Percentiles rank a stretch among this genome's conserved stretches.
Evolutionary conservation across 1,140 invertebrate species (phyloP).

Genomic region (Notospermus geniculatus): DNA sequence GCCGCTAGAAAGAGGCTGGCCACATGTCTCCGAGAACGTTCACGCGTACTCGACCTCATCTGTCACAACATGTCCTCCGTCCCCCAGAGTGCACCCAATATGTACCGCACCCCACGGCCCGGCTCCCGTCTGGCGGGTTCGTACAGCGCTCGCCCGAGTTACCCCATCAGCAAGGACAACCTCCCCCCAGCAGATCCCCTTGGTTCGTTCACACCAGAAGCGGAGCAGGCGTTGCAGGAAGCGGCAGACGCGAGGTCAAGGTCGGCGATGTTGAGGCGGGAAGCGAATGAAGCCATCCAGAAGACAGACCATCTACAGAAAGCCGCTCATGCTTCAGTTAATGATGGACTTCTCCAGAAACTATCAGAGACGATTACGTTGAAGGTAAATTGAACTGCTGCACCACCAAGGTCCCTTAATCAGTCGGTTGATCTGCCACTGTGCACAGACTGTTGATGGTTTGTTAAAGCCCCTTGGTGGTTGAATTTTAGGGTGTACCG

Average conservation of each 20-base stretch:
- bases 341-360: constrained; percentile 51
- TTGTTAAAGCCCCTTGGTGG: too few relatives aligned
- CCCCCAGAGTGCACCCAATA: background rate
- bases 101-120: background rate
- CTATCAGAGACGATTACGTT: constrained; percentile 49
- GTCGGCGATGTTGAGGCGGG: constrained; percentile 39
- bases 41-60: constrained; percentile 51
- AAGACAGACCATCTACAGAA: constrained; percentile 43
- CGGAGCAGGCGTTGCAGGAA: constrained; percentile 43
- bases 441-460: too few relatives aligned
- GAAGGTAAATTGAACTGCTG: too few relatives aligned
- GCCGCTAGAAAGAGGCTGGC: constrained; percentile 42
- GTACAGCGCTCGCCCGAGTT: constrained; percentile 22
- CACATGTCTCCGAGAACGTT: constrained; percentile 46
- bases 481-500: too few relatives aligned
- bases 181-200: constrained; percentile 37
- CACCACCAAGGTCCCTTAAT: too few relatives aligned
- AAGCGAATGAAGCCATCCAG: constrained; percentile 41
- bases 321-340: constrained; percentile 51
- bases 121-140: background rate
- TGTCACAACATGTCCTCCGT: constrained; percentile 40
- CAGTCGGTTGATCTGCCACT: too few relatives aligned
- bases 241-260: constrained; percentile 39
- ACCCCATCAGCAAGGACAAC: constrained; percentile 15
- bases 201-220: constrained; percentile 52